Base-by-base conservation (phyloP, 2,888 invertebrate genomes). In the Drosophila pseudotalamancana region DNA sequence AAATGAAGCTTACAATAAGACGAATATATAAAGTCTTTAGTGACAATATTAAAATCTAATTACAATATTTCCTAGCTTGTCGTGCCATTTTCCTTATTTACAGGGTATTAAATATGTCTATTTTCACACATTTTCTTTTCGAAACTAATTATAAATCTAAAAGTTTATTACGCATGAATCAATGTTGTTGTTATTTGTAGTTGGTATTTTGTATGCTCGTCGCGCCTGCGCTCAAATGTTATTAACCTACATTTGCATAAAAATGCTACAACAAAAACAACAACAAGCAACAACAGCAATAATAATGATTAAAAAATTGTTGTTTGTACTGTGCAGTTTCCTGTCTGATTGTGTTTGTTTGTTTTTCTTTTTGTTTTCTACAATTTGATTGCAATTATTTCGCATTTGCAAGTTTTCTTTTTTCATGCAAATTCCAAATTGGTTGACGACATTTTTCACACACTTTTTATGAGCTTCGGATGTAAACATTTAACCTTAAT, bases 201-300 rank as follows among this genome's bases (percentile, higher is more conserved):
- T 34, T 60, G 54, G 51, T 64, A 45, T 62, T 71, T 66, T 64
- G 55, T 65, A 83, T 82, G 74, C 77, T 72, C 72, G 68, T 64
- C 60, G 81, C 77, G 77, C 77, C 72, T 81, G 81, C 84, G 70
- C 53, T 69, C 48, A 78, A 82, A 84, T 83, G 84, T 82, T 82
- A 82, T 82, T 84, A 82, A 82, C 82, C 82, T 72, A 84, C 77
- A 82, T 82, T 82, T 81, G 81, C 82, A 82, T 82, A 82, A 84
- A 74, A 80, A 72, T 71, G 61, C 35, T 60, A 60, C 42, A 67
- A 16, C 54, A 77, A 68, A 35, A 77, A 72, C 40, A 48, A 45
- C 27, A 69, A 40, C 37, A 51, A 54, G n/a, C 49, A 29, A 48
- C 57, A 55, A 53, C 40, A 34, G 46, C 67, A 71, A 61, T 64